A percentile compares a stretch with the other conserved stretches of the same genome.
phyloP scores from a whole-genome alignment of 1,140 invertebrate species.

The Cydia fagiglandana region DNA sequence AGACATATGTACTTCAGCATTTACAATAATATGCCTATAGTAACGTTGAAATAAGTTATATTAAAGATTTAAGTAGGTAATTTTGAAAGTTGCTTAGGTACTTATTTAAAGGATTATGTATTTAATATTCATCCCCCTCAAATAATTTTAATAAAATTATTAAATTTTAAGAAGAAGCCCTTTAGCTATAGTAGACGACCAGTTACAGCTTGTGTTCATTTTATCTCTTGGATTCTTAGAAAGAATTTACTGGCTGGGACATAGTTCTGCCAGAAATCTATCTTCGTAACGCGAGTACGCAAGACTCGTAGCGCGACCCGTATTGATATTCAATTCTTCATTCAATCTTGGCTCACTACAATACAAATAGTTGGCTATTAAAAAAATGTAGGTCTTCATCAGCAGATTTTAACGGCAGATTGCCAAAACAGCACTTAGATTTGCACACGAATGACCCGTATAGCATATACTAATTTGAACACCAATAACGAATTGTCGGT shows the following conservation, averaged over 20 bases:
- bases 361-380: slow-evolving; percentile 63
- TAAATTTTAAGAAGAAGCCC: no score
- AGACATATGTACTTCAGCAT: no score
- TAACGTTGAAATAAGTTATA: no score
- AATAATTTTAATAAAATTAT: no score
- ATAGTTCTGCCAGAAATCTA: slow-evolving; percentile 11
- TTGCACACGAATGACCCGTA: not conserved
- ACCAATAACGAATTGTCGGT: not conserved
- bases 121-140: no score
- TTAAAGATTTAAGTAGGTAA: no score
- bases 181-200: no score
- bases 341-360: slow-evolving; percentile 45
- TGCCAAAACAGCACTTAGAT: slow-evolving; percentile 39
- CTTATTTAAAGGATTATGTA: no score
- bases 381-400: slow-evolving; percentile 47
- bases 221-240: no score
- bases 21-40: no score
- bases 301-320: slow-evolving; percentile 19
- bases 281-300: slow-evolving; percentile 8
- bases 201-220: no score
- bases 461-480: not conserved
- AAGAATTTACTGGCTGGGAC: not conserved
- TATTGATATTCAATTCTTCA: slow-evolving; percentile 43
- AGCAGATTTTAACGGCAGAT: slow-evolving; percentile 44
- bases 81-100: no score